Evolutionary conservation across 2,113 vertebrate species (phyloP).

Genomic region (Sphyrna mokarran): DNA sequence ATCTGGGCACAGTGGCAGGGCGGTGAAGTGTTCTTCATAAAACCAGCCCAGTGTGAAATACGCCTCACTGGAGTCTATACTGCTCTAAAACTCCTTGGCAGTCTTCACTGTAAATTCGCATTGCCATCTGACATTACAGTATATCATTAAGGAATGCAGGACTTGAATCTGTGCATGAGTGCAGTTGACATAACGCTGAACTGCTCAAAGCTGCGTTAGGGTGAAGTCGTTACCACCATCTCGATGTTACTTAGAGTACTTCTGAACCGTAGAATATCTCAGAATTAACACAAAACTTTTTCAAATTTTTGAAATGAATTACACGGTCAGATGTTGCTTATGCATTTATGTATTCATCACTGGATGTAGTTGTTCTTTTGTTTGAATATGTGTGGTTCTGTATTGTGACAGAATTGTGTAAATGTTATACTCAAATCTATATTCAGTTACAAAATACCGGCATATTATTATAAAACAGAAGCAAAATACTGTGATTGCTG

Average conservation of each 20-base stretch:
- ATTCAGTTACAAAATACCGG: neutral
- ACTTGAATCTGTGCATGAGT: constrained; percentile 73
- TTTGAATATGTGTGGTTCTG: neutral
- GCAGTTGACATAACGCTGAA: constrained; percentile 83
- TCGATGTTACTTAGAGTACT: neutral
- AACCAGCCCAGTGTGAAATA: constrained; percentile 99
- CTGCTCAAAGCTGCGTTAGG: constrained; percentile 90
- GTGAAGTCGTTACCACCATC: constrained; percentile 55
- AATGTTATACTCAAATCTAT: neutral
- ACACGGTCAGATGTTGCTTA: neutral
- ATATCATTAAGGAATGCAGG: constrained; percentile 81
- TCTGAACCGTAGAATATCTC: neutral
- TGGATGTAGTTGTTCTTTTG: neutral
- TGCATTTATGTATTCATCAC: neutral
- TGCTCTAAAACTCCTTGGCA: constrained; percentile 94
- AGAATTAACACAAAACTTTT: neutral
- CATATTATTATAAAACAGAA: neutral
- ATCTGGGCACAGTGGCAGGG: constrained; percentile 82
- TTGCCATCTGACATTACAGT: constrained; percentile 95
- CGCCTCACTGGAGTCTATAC: constrained; percentile 97
- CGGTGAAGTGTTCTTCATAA: constrained; percentile 99
- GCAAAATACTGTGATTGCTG: too few relatives aligned
- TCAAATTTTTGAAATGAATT: neutral
- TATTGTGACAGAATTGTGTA: neutral
- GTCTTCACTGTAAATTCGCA: constrained; percentile 94